These are phyloP conservation scores for Heliothis subflexa DNA, from an alignment of 1,140 invertebrate species.

Conservation along the genomic window DNA sequence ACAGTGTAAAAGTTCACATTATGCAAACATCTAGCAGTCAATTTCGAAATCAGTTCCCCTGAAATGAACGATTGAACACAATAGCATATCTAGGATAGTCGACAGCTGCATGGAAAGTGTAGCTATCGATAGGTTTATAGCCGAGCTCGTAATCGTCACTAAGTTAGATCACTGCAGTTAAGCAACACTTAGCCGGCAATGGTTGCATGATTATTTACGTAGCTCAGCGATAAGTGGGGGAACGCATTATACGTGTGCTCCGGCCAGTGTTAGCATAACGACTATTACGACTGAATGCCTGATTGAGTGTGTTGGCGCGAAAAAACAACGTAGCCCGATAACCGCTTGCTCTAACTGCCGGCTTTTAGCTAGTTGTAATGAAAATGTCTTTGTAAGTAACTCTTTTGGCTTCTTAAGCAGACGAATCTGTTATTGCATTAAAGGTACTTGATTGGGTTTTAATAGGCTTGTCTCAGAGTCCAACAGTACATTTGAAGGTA, in stretches of 20 bases:
- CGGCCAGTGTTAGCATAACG: slow-evolving; percentile 19
- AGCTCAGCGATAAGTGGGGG: slow-evolving; percentile 16
- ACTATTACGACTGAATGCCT: slow-evolving; percentile 25
- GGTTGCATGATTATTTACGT: slow-evolving; percentile 43
- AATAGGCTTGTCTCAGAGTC: background rate
- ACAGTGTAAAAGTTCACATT: background rate
- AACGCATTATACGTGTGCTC: slow-evolving; percentile 20
- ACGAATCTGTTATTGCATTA: too few relatives aligned
- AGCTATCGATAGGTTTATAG: slow-evolving; percentile 12
- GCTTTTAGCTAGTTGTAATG: slow-evolving; percentile 1
- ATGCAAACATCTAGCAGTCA: background rate
- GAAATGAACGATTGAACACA: background rate
- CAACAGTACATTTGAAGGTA: too few relatives aligned
- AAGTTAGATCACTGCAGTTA: slow-evolving; percentile 33
- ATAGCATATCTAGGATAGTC: background rate
- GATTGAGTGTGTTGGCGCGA: slow-evolving; percentile 18
- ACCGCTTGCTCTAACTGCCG: background rate
- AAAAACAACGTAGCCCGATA: slow-evolving; percentile 1
- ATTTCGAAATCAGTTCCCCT: background rate
- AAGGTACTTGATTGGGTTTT: background rate
- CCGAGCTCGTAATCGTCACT: slow-evolving; percentile 17
- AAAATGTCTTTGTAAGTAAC: background rate
- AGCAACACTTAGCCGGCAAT: slow-evolving; percentile 11
- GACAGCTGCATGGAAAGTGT: slow-evolving; percentile 3
- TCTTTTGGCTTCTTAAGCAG: too few relatives aligned